Evolutionary conservation across 2,888 invertebrate species (phyloP).

Genomic region (Mellilla xanthometata): DNA sequence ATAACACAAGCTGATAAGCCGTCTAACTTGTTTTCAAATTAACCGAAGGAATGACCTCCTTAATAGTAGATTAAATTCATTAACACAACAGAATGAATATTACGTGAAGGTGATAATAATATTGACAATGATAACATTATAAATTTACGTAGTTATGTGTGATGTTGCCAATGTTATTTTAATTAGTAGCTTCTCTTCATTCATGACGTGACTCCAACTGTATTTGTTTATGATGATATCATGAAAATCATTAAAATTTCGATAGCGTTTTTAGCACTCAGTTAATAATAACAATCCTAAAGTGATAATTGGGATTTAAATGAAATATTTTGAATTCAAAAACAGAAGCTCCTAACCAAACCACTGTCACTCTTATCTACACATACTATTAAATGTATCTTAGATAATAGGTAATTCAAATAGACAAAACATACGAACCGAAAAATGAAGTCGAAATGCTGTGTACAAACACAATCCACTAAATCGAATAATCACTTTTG

Average conservation of each 20-base stretch:
- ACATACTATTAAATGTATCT: conserved; percentile 44
- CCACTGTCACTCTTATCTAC: conserved; percentile 69
- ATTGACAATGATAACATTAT: conserved; percentile 45
- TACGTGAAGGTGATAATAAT: conserved; percentile 45
- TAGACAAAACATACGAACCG: conserved; percentile 42
- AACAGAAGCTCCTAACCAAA: conserved; percentile 44
- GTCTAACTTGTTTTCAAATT: conserved; percentile 23
- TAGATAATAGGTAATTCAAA: conserved; percentile 39
- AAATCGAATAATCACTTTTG: conserved; percentile 31
- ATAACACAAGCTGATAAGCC: conserved; percentile 10
- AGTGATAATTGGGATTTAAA: no score
- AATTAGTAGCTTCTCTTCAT: conserved; percentile 37
- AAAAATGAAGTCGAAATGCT: conserved; percentile 15
- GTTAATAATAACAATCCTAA: no score
- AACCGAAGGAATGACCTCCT: conserved; percentile 24
- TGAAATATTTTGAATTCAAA: conserved; percentile 1
- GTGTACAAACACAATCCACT: conserved; percentile 40
- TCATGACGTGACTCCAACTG: conserved; percentile 41
- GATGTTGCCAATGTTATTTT: conserved; percentile 38
- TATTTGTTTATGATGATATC: conserved; percentile 40
- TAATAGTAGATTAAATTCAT: conserved; percentile 28
- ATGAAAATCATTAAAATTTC: conserved; percentile 19
- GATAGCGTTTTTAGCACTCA: background rate
- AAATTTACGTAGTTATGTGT: conserved; percentile 19
- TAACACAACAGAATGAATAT: conserved; percentile 26